Evolutionary conservation across 2,888 invertebrate species (phyloP), one percentile per base, ranked within the genome.

Genomic region (Yponomeuta malinellus): DNA sequence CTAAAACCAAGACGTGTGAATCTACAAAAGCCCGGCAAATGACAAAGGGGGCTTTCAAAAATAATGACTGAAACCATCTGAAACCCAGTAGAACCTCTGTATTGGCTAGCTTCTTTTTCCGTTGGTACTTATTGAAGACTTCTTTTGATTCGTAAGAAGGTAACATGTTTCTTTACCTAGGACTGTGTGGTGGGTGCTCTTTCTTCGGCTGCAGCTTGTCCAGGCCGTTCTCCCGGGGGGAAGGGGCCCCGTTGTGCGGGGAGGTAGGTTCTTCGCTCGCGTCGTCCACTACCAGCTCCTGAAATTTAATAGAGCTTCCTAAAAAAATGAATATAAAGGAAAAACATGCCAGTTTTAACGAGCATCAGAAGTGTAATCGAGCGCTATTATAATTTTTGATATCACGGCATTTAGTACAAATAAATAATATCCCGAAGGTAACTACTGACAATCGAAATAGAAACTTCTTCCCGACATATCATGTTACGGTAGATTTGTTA

Each of bases 261-360:
- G 97, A 97, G 70, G 95, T 95, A 9, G 97, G 97, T 81, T 97
- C 97, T 90, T 98, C 98, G 76, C 97, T 97, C 70, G 97, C 97
- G 80, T 97, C 98, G 87, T 98, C 98, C 43, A 98, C 98, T 73
- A 98, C 98, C 78, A 98, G 90, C 83, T 98, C 98, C 92, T 97
- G 96, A 83, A 98, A 97, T 82, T 15, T 59, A 59, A 59, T 12
- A 29, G 12, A n/a, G 15, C 23, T 15, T 66, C 6, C 10, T 66
- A 15, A 31, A 33, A 31, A 15, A 6, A 8, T 31, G 33, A 10
- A 66, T 31, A 66, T 3, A 33, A 33, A 12, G 9, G 2, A 31
- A 37, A 31, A 66, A 15, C 2, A 15, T 10, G 10, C 37, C 8
- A 31, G 1, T 31, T 66, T 31, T 66, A 15, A 37, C 6, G 1